Evolutionary conservation across 1,140 invertebrate genomes (phyloP), one percentile per base, ranked within the genome.

Genomic region (Planococcus citri): DNA sequence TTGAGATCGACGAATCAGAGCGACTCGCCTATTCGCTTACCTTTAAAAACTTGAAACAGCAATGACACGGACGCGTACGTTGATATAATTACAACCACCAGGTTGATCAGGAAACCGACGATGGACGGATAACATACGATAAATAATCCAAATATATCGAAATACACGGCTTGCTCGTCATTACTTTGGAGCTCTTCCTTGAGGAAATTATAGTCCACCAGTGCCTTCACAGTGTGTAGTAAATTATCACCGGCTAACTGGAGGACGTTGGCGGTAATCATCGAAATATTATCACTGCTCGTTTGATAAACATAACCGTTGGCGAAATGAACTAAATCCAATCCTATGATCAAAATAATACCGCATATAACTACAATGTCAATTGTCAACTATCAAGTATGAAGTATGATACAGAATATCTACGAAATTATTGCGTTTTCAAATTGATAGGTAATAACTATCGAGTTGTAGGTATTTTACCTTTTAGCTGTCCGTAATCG

Each of bases 271-370:
- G 4, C 41, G 10, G 41, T 17, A 9, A 51, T 17, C 41, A n/a
- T n/a, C 3, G 41, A 14, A 0, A 71, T 21, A 27, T 71, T 22
- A 10, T 92, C 89, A 78, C 85, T 85, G 70, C 83, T 83, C 1
- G 89, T 92, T 78, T 92, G 90, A 77, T 92, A 92, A 0, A 89
- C 82, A 77, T 87, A 87, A 20, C 88, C 88, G 80, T 89, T 86
- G 70, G 84, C 82, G 58, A 83, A 80, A 77, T 89, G 89, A 8
- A 88, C 89, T 78, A 91, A 85, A 78, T 91, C 90, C 3, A 90
- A 74, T 20, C 41, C 41, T 51, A 37, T 37, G 14, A 37, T 14
- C n/a, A n/a, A 37, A 14, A 14, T 37, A 37, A 37, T 8, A 37
- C 14, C 33, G 33, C 14, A 37, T 6, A 37, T 37, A 8, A 37